Conservation (phyloP, 2,113 vertebrate species). For the Centropristis striata region DNA sequence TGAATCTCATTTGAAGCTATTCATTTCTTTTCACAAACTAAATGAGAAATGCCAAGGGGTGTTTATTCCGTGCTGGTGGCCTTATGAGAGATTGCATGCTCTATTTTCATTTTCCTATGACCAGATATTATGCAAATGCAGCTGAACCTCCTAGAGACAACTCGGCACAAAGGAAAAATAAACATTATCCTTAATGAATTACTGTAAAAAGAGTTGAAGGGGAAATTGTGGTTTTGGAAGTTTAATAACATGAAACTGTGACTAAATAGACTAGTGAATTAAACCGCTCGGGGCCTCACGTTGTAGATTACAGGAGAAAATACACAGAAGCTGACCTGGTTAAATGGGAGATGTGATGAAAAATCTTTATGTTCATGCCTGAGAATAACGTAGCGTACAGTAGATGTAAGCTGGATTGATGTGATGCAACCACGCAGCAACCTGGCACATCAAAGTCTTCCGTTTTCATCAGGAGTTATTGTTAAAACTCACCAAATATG, state of each 20-base stretch:
- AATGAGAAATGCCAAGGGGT: constrained; percentile 71
- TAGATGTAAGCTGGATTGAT: constrained; percentile 60
- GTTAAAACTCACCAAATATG: constrained; percentile 46
- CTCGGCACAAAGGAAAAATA: constrained; percentile 50
- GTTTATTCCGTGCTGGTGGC: constrained; percentile 64
- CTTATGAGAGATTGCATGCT: constrained; percentile 46
- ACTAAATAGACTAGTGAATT: constrained; percentile 48
- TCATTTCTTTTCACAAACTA: constrained; percentile 70
- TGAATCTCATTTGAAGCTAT: constrained; percentile 77
- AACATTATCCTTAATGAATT: constrained; percentile 67
- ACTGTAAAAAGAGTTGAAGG: constrained; percentile 39
- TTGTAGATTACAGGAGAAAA: constrained; percentile 20
- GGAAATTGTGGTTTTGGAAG: constrained; percentile 52
- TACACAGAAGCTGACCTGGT: constrained; percentile 41
- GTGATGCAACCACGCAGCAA: constrained; percentile 75
- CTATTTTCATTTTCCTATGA: constrained; percentile 56
- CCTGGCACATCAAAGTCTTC: constrained; percentile 70
- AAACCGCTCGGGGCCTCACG: constrained; percentile 10
- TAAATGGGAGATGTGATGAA: constrained; percentile 51
- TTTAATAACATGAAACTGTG: constrained; percentile 58
- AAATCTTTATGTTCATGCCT: constrained; percentile 36
- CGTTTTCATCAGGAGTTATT: constrained; percentile 38
- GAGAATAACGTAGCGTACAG: constrained; percentile 38
- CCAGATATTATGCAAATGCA: constrained; percentile 70
- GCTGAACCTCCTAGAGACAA: constrained; percentile 22